Evolutionary conservation across 2,888 invertebrate genomes (phyloP).

Genomic region (Acanthosepion lycidas): DNA sequence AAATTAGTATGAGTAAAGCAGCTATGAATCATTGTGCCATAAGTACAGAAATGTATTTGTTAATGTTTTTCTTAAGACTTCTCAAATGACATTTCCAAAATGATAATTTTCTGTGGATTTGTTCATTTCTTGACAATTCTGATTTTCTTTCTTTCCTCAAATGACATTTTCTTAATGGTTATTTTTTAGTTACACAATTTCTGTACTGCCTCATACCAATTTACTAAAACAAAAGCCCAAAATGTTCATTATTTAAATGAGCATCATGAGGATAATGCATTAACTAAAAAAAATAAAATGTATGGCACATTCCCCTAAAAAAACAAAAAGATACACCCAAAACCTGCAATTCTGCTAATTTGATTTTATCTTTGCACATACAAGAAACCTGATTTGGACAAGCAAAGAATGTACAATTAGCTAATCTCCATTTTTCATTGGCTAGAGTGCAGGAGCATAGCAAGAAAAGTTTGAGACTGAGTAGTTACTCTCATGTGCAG

Average conservation of each 20-base stretch:
- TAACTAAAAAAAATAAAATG: too few relatives aligned
- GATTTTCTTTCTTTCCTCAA: neutral
- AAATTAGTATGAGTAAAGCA: too few relatives aligned
- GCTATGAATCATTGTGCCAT: too few relatives aligned
- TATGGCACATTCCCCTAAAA: too few relatives aligned
- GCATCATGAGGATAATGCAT: neutral
- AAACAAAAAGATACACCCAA: neutral
- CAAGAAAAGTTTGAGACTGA: too few relatives aligned
- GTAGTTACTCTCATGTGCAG: too few relatives aligned
- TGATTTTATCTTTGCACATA: neutral
- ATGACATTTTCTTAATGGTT: neutral
- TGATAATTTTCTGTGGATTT: neutral
- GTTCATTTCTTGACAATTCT: neutral
- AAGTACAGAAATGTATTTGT: too few relatives aligned
- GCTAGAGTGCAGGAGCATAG: neutral
- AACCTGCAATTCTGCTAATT: neutral
- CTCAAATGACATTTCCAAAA: too few relatives aligned
- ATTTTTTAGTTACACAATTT: neutral
- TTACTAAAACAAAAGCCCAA: neutral
- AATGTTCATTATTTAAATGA: neutral
- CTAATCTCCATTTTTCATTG: neutral
- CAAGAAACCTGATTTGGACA: neutral
- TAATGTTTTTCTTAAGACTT: too few relatives aligned
- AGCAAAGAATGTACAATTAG: neutral
- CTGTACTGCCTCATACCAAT: neutral